Evolutionary conservation across 1,140 invertebrate genomes (phyloP).

Genomic region (Adoxophyes honmai): DNA sequence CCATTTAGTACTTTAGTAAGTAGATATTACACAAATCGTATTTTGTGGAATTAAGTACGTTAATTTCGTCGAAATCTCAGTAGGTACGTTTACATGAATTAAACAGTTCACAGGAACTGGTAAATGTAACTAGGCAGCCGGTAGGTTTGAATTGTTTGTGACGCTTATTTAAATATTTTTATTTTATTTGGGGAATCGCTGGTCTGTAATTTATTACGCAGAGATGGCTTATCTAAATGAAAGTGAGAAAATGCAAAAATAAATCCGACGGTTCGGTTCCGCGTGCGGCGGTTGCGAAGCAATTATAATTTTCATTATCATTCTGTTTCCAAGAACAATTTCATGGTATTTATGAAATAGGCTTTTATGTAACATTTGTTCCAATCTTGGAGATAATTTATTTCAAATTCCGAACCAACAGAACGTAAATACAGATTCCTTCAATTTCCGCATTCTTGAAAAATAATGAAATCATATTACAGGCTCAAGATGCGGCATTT

Average conservation of each 20-base stretch:
- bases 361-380: neutral
- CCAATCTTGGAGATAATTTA: neutral
- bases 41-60: no score
- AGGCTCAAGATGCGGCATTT: no score
- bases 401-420: neutral
- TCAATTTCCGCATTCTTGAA: no score
- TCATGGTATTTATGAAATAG: neutral
- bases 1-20: no score
- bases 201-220: neutral
- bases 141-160: no score
- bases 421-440: neutral
- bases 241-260: neutral
- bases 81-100: no score
- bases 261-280: neutral
- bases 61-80: no score
- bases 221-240: slow-evolving; percentile 1
- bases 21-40: no score
- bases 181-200: neutral
- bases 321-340: neutral
- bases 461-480: no score
- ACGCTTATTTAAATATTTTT: no score
- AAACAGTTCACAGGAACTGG: no score
- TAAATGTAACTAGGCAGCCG: no score
- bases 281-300: neutral
- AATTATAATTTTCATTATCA: slow-evolving; percentile 4